Percentiles rank a stretch among this genome's conserved stretches.
phyloP scores from a whole-genome alignment of 2,797 vertebrate genomes.

The Centroberyx gerrardi region DNA sequence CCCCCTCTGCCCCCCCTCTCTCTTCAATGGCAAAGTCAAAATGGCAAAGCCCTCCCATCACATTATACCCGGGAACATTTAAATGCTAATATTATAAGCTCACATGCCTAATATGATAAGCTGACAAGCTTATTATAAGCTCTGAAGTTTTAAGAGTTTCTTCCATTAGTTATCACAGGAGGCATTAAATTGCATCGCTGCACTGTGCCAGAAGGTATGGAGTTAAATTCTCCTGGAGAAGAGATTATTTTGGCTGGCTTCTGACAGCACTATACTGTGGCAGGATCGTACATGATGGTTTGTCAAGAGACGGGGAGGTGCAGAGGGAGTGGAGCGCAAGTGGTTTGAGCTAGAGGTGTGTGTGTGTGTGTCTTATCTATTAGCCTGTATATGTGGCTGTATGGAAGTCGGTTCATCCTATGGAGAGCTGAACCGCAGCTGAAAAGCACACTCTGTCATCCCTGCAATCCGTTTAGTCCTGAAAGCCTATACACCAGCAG shows the following conservation, averaged over 20 bases:
- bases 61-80: slow-evolving; percentile 87
- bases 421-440: slow-evolving; percentile 52
- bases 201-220: slow-evolving; percentile 84
- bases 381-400: slow-evolving; percentile 57
- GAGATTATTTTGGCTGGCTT: slow-evolving; percentile 85
- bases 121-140: slow-evolving; percentile 92
- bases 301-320: slow-evolving; percentile 74
- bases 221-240: slow-evolving; percentile 86
- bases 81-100: slow-evolving; percentile 92
- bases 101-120: slow-evolving; percentile 91
- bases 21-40: slow-evolving; percentile 81
- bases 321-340: slow-evolving; percentile 62
- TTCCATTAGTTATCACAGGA: slow-evolving; percentile 88
- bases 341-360: slow-evolving; percentile 59
- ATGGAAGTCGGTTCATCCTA: slow-evolving; percentile 62
- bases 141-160: slow-evolving; percentile 90
- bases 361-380: slow-evolving; percentile 60
- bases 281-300: slow-evolving; percentile 79
- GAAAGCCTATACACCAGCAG: slow-evolving; percentile 47
- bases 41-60: slow-evolving; percentile 84
- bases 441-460: slow-evolving; percentile 60
- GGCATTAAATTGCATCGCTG: slow-evolving; percentile 85
- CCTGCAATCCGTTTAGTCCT: slow-evolving; percentile 41
- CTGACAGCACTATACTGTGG: slow-evolving; percentile 83
- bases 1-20: slow-evolving; percentile 48